These are phyloP conservation scores for Xestoiulus laeticollis DNA, from an alignment of 2,888 invertebrate genomes.

Conservation along the genomic window DNA sequence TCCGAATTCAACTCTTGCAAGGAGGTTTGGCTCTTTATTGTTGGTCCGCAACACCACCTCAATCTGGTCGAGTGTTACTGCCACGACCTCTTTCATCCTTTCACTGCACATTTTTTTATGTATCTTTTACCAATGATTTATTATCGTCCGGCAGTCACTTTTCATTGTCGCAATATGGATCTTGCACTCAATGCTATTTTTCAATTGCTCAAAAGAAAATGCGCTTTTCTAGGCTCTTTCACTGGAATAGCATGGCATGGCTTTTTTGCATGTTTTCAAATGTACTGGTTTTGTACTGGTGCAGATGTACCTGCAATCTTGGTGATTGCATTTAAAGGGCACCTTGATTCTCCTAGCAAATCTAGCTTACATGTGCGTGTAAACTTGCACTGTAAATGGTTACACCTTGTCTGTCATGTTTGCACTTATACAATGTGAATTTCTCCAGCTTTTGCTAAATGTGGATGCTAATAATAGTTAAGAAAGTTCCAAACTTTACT, in stretches of 20 bases:
- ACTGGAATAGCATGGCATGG: not conserved
- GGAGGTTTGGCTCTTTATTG: constrained; percentile 38
- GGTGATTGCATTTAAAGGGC: not conserved
- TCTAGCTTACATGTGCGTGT: no score
- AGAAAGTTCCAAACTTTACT: no score
- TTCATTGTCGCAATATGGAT: constrained; percentile 3
- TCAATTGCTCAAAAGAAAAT: not conserved
- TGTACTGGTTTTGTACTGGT: no score
- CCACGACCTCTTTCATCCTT: constrained; percentile 44
- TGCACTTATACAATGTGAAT: no score
- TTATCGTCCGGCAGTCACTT: constrained; percentile 43
- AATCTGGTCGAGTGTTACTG: constrained; percentile 43
- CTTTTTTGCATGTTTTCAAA: not conserved
- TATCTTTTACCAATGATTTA: constrained; percentile 16
- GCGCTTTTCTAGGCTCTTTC: not conserved
- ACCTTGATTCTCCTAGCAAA: no score
- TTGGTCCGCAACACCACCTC: constrained; percentile 44
- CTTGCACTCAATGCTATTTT: not conserved
- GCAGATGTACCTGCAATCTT: not conserved
- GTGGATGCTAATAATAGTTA: no score
- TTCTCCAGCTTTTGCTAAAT: no score
- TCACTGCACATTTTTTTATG: constrained; percentile 20
- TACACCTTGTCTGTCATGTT: no score
- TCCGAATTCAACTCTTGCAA: not conserved
- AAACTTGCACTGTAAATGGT: no score